phyloP scores from a whole-genome alignment of 1,140 invertebrate genomes.

The Grapholita molesta region DNA sequence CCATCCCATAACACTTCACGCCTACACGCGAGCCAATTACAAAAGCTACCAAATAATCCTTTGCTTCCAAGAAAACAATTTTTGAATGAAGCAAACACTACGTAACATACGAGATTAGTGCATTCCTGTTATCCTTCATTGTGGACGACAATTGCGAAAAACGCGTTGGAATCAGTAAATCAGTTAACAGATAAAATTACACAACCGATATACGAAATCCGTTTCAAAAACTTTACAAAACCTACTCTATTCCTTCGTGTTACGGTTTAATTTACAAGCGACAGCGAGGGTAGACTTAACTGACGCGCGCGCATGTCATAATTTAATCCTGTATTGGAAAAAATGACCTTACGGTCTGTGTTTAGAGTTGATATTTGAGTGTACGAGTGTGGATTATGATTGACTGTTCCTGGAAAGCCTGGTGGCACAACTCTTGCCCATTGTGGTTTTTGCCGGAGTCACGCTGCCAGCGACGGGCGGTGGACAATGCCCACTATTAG shows the following conservation, averaged over 20 bases:
- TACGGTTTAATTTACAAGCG: neutral
- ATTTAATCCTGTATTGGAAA: neutral
- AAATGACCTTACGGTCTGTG: neutral
- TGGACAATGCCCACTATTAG: slow-evolving; percentile 24
- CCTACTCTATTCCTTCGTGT: neutral
- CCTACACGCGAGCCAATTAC: neutral
- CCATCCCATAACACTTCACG: slow-evolving; percentile 5
- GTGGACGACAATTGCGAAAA: neutral
- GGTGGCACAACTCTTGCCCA: slow-evolving; percentile 20
- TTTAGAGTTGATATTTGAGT: neutral
- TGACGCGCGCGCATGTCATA: neutral
- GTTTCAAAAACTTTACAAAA: neutral
- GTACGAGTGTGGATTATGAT: neutral
- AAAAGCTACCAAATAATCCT: neutral
- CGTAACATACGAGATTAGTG: neutral
- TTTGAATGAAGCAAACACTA: slow-evolving; percentile 10
- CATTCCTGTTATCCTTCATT: neutral
- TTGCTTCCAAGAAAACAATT: slow-evolving; percentile 2
- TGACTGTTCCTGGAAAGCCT: neutral
- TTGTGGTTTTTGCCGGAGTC: slow-evolving; percentile 10
- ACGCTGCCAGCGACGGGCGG: neutral
- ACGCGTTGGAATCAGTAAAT: neutral
- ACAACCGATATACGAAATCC: neutral
- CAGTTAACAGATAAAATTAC: slow-evolving; percentile 1
- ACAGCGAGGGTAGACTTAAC: neutral